phyloP scores from a whole-genome alignment of 2,888 invertebrate genomes.

The Parochlus steinenii region DNA sequence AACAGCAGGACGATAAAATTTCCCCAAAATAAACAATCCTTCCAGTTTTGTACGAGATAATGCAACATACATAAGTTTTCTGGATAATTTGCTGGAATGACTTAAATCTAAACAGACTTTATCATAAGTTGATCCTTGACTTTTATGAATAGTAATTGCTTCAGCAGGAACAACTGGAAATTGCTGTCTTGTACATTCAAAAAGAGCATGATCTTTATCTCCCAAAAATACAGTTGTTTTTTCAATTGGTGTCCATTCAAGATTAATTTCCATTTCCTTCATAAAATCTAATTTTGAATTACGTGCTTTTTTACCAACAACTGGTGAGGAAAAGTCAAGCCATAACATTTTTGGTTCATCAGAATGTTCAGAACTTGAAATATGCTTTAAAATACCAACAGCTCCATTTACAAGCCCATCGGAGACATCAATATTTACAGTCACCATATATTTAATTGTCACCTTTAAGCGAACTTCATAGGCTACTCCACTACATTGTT shows the following conservation, averaged over 20 bases:
- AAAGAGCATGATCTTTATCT: background rate
- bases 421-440: slow-evolving; percentile 15
- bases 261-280: background rate
- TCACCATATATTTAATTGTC: slow-evolving; percentile 17
- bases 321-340: background rate
- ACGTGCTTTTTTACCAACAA: background rate
- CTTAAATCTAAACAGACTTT: background rate
- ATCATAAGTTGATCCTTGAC: slow-evolving; percentile 13
- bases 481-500: no score
- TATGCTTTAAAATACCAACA: slow-evolving; percentile 12
- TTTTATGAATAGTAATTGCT: slow-evolving; percentile 16
- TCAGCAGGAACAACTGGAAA: slow-evolving; percentile 16
- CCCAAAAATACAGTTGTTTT: background rate
- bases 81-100: background rate
- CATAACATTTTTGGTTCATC: background rate
- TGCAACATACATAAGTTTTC: background rate
- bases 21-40: background rate
- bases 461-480: slow-evolving; percentile 16
- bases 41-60: background rate
- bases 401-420: slow-evolving; percentile 19
- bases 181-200: slow-evolving; percentile 13
- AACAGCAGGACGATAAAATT: background rate
- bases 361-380: background rate
- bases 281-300: background rate
- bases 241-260: slow-evolving; percentile 6